These are phyloP conservation scores for Cotesia congregata DNA, from an alignment of 2,888 invertebrate genomes.

Conservation along the genomic window DNA sequence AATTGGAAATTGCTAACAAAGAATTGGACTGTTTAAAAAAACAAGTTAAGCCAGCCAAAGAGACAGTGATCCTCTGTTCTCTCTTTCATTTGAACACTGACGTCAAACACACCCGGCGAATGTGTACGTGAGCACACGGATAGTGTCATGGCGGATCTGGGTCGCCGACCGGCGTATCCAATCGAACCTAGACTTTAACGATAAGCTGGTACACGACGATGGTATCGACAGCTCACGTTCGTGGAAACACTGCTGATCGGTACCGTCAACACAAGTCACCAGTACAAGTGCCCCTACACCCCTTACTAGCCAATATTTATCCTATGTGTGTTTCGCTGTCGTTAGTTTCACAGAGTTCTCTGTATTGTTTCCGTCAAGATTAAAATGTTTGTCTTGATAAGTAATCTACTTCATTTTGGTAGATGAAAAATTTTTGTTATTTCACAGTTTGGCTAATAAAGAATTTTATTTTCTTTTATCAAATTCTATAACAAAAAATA, in stretches of 20 bases:
- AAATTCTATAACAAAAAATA: no score
- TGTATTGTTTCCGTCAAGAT: no score
- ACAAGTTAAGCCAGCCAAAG: background rate
- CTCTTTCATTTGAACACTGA: background rate
- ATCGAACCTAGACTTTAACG: slow-evolving; percentile 56
- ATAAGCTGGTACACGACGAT: slow-evolving; percentile 48
- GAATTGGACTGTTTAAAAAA: background rate
- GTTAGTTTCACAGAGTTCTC: background rate
- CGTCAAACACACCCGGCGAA: slow-evolving; percentile 12
- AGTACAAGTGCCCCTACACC: background rate
- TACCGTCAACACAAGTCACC: slow-evolving; percentile 4
- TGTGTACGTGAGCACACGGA: background rate
- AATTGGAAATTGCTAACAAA: background rate
- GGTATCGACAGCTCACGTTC: slow-evolving; percentile 51
- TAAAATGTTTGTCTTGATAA: no score
- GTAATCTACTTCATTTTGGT: no score
- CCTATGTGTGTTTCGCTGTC: background rate
- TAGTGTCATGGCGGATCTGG: slow-evolving; percentile 36
- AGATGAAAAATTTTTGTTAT: no score
- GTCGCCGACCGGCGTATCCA: slow-evolving; percentile 50
- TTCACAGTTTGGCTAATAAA: no score
- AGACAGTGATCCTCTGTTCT: background rate
- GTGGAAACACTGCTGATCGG: background rate
- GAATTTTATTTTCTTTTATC: no score
- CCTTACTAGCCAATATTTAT: background rate